Base-by-base conservation (phyloP, 2,113 vertebrate species). In the Empidonax alnorum region DNA sequence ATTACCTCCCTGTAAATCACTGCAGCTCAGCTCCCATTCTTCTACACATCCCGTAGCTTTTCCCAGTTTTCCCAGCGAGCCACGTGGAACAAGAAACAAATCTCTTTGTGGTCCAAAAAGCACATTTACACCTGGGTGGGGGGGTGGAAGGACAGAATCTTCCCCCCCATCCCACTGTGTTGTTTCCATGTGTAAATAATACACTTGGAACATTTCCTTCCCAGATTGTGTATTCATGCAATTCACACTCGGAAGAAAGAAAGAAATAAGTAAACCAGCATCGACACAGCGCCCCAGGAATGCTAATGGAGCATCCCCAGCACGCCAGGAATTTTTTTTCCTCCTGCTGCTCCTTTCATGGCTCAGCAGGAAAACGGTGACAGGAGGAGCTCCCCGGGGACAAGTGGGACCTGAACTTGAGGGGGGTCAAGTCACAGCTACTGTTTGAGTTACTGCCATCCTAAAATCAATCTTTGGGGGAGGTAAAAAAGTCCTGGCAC, bases 1-100 rank as follows among this genome's bases (percentile, higher is more conserved):
- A 82, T 74, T 6, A 84, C 56, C 41, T 94, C 87, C 84, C 61
- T 82, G 52, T 49, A 87, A 89, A 93, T 82, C 87, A 71, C 61
- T 16, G 35, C 63, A 50, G 72, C 53, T 12, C 16, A 62, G 30
- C 46, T 74, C 55, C 55, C 74, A 28, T 12, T 63, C 81, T 62
- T 69, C 56, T 12, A 12, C 23, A 44, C 9, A 31, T 74, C 82
- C 61, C 31, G 3, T 15, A 68, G 69, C 27, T 96, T 78, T 53
- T 53, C 37, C 22, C 27, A 6, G 15, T 63, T 63, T 91, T 75
- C 23, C 37, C 14, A 1, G 80, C 10, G 25, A 42, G 28, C 8
- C 39, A 12, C 2, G 4, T 4, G 28, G 74, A 91, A 65, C 10
- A 71, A 74, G 39, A 49, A 78, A 63, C 31, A 59, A 90, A 24